Evolutionary conservation across 2,113 vertebrate genomes (phyloP).

Genomic region (Hassar affinis): DNA sequence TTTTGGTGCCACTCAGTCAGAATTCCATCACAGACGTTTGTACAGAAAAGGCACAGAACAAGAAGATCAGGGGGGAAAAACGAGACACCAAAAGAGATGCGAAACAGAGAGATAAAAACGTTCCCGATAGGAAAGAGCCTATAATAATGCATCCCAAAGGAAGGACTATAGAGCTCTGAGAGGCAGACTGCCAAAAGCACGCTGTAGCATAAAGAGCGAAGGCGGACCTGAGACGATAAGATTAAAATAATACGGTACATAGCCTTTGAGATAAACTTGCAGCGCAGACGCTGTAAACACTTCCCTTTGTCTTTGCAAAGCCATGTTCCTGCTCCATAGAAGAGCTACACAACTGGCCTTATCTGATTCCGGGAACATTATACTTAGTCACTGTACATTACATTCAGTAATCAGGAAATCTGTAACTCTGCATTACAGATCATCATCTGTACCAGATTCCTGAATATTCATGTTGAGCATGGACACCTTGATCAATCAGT

Average conservation of each 20-base stretch:
- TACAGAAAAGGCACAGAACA: not conserved
- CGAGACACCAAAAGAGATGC: slow-evolving; percentile 38
- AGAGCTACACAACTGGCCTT: not conserved
- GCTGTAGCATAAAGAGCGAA: slow-evolving; percentile 18
- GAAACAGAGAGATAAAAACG: slow-evolving; percentile 37
- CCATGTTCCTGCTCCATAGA: not conserved
- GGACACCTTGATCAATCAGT: not conserved
- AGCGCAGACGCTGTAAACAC: slow-evolving; percentile 17
- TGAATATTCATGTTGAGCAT: not conserved
- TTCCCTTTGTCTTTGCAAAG: not conserved
- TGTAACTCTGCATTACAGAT: not conserved
- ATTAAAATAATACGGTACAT: slow-evolving; percentile 20
- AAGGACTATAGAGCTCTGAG: slow-evolving; percentile 12
- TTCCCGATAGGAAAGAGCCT: not conserved
- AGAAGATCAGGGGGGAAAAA: not conserved
- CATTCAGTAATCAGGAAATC: not conserved
- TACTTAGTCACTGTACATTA: not conserved
- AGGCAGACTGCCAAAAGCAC: slow-evolving; percentile 27
- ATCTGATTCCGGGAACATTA: not conserved
- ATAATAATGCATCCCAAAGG: slow-evolving; percentile 26
- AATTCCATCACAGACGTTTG: slow-evolving; percentile 26
- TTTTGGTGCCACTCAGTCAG: slow-evolving; percentile 20
- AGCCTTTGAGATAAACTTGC: slow-evolving; percentile 5
- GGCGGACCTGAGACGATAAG: slow-evolving; percentile 28
- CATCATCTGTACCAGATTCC: too few species aligned